phyloP scores from a whole-genome alignment of 2,797 vertebrate genomes.

The Gymnoscopelus braueri region DNA sequence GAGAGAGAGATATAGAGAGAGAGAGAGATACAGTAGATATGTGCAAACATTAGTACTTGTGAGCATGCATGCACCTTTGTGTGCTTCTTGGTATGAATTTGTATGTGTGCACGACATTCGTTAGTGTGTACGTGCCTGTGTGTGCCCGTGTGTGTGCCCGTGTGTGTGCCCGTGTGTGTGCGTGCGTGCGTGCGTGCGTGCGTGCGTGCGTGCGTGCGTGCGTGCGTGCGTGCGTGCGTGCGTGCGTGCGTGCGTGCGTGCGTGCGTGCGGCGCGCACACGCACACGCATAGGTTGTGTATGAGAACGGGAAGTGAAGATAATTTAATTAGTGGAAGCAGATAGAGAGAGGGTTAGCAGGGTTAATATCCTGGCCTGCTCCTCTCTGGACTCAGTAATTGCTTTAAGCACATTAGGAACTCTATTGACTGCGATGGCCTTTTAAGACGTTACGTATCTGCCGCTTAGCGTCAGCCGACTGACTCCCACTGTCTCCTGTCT shows the following conservation, averaged over 20 bases:
- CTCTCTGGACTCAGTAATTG: conserved; percentile 80
- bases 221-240: conserved; percentile 21
- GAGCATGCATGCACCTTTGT: too few relatives aligned
- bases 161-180: too few relatives aligned
- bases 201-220: neutral
- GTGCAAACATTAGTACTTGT: neutral
- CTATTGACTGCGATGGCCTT: conserved; percentile 82
- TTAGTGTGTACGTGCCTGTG: too few relatives aligned
- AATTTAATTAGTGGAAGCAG: conserved; percentile 78
- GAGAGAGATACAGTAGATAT: neutral
- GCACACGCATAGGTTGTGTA: conserved; percentile 19
- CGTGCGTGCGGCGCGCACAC: conserved; percentile 28
- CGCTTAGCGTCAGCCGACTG: conserved; percentile 72
- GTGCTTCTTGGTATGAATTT: conserved; percentile 4
- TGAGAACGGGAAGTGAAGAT: conserved; percentile 71
- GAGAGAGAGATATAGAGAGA: neutral
- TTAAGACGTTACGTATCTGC: conserved; percentile 80
- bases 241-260: conserved; percentile 1
- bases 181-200: neutral
- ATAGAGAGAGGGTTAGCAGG: conserved; percentile 78
- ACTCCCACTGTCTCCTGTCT: too few relatives aligned
- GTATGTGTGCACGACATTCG: neutral
- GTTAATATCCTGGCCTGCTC: conserved; percentile 81
- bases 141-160: too few relatives aligned
- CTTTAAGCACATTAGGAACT: conserved; percentile 83